These are phyloP conservation scores for Caenorhabditis drosophilae DNA, from an alignment of 2,888 invertebrate species.

Conservation along the genomic window DNA sequence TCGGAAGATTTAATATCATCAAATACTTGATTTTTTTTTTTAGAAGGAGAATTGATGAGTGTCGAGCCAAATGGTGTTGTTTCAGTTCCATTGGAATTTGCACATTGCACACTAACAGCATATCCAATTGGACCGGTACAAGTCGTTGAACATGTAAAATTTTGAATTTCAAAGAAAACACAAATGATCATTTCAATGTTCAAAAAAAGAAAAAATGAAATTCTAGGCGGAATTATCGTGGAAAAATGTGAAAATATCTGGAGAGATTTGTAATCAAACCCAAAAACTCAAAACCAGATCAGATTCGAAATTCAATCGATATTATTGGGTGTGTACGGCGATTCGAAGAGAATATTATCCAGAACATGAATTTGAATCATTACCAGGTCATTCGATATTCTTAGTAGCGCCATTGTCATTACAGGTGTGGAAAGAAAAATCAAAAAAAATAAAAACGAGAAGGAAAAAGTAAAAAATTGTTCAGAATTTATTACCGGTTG, in stretches of 20 bases:
- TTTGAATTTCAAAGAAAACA: neutral
- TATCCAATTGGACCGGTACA: constrained; percentile 34
- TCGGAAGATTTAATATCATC: neutral
- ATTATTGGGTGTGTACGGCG: constrained; percentile 79
- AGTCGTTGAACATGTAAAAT: constrained; percentile 18
- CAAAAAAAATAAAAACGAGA: neutral
- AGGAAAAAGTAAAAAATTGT: no score
- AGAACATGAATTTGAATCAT: constrained; percentile 63
- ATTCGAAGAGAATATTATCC: constrained; percentile 79
- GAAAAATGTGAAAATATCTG: constrained; percentile 35
- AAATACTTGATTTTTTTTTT: constrained; percentile 3
- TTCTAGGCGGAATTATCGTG: constrained; percentile 35
- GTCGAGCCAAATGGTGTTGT: constrained; percentile 33
- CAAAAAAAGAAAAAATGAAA: neutral
- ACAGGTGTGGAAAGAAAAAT: constrained; percentile 16
- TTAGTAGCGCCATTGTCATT: constrained; percentile 81
- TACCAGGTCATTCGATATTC: constrained; percentile 86
- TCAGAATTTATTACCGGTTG: constrained; percentile 85
- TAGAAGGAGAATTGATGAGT: constrained; percentile 29
- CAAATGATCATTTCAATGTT: neutral
- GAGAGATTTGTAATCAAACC: constrained; percentile 39
- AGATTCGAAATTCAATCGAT: constrained; percentile 18
- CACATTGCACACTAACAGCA: constrained; percentile 24
- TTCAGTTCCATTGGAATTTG: constrained; percentile 29
- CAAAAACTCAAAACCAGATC: constrained; percentile 33